Conservation (phyloP, 2,888 invertebrate genomes). For the Furcula furcula region DNA sequence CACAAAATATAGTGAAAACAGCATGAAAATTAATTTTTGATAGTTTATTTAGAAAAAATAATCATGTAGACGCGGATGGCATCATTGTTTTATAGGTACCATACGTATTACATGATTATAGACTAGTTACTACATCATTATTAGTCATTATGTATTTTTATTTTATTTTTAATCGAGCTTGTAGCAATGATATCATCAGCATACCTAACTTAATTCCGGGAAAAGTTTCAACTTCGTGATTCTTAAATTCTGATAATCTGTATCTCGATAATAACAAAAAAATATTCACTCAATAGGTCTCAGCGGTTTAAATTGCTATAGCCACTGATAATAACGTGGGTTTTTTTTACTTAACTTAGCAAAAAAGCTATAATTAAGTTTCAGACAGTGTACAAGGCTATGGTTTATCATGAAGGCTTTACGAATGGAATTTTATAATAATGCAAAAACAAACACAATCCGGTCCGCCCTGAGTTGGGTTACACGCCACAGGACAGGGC, state of each 20-base stretch:
- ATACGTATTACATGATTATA: no score
- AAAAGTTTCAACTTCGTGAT: slow-evolving; percentile 7
- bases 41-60: no score
- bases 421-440: slow-evolving; percentile 68
- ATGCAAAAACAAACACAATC: slow-evolving; percentile 72
- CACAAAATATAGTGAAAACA: no score
- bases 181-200: slow-evolving; percentile 45
- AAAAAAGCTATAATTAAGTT: slow-evolving; percentile 16
- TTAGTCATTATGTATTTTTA: slow-evolving; percentile 30
- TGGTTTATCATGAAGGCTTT: slow-evolving; percentile 20
- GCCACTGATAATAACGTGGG: slow-evolving; percentile 8
- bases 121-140: no score
- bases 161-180: slow-evolving; percentile 11
- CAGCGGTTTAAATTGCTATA: not conserved
- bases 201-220: slow-evolving; percentile 26
- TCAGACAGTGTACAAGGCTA: slow-evolving; percentile 28
- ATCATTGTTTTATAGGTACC: no score
- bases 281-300: no score
- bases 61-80: no score
- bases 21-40: no score
- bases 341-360: not conserved
- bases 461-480: slow-evolving; percentile 47
- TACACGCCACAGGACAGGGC: slow-evolving; percentile 67
- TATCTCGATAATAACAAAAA: no score
- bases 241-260: not conserved